Evolutionary conservation across 2,113 vertebrate genomes (phyloP).

Genomic region (Gymnocephalus cernua): DNA sequence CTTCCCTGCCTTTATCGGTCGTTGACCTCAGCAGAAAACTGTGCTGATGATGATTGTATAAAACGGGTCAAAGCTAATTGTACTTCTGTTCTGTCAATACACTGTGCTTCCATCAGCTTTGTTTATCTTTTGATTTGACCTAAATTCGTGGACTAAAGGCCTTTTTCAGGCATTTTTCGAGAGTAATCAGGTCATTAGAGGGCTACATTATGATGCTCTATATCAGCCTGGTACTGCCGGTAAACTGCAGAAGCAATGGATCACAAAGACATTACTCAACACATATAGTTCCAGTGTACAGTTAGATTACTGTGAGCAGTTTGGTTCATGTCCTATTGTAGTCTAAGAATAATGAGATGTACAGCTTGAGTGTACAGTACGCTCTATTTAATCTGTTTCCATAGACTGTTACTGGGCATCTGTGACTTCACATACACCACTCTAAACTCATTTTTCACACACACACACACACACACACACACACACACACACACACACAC

Average conservation of each 20-base stretch:
- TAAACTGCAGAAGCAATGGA: neutral
- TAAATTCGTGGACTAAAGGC: constrained; percentile 15
- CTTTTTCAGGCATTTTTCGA: neutral
- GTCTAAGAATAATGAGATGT: constrained; percentile 4
- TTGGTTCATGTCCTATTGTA: neutral
- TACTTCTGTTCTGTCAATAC: constrained; percentile 26
- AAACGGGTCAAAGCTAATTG: constrained; percentile 42
- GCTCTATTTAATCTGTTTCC: constrained; percentile 60
- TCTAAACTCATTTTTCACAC: neutral
- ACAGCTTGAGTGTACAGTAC: constrained; percentile 32
- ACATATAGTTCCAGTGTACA: neutral
- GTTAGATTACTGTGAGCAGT: constrained; percentile 23
- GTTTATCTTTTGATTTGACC: constrained; percentile 32
- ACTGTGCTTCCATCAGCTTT: constrained; percentile 16
- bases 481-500: constrained; percentile 25
- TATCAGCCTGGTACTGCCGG: neutral
- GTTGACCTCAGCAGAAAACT: constrained; percentile 19
- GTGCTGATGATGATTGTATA: neutral
- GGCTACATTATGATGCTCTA: neutral
- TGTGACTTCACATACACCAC: constrained; percentile 52
- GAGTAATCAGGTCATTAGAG: neutral
- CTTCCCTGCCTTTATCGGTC: constrained; percentile 33
- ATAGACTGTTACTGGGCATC: constrained; percentile 56
- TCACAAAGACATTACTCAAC: neutral
- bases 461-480: constrained; percentile 10